Percentiles rank a stretch among this genome's conserved stretches.
These are phyloP conservation scores for Cyanistes caeruleus DNA, from an alignment of 2,113 vertebrate species.

Conservation along the genomic window DNA sequence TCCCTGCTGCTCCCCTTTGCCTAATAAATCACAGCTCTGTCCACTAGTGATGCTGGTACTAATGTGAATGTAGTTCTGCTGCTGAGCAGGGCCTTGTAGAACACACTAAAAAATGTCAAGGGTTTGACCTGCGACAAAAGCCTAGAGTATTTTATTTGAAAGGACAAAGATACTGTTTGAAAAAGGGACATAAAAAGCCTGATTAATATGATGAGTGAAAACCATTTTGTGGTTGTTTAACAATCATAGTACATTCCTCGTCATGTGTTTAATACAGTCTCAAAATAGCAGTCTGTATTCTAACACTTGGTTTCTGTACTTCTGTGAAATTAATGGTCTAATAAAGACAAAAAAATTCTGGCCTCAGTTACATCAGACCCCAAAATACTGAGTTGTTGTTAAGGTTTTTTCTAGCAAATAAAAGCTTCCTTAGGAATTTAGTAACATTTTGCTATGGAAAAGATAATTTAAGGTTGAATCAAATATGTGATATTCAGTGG, in stretches of 20 bases:
- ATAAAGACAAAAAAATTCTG: background rate
- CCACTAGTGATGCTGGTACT: conserved; percentile 34
- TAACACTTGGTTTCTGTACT: background rate
- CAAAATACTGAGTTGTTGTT: background rate
- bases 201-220: background rate
- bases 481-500: background rate
- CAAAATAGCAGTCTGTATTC: background rate
- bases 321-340: background rate
- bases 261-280: background rate
- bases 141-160: background rate
- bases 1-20: conserved; percentile 40
- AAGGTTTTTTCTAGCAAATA: background rate
- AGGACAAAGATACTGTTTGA: background rate
- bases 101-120: conserved; percentile 33
- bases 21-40: conserved; percentile 61
- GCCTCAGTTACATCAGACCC: background rate
- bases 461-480: background rate
- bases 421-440: background rate
- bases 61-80: conserved; percentile 43
- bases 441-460: background rate
- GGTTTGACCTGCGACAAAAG: conserved; percentile 27
- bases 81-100: conserved; percentile 55
- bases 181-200: background rate
- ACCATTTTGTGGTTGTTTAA: background rate
- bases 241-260: background rate